Percentiles rank a stretch among this genome's conserved stretches.
These are phyloP conservation scores for Chaetodon trifasciatus DNA, from an alignment of 2,797 vertebrate genomes.

Conservation along the genomic window DNA sequence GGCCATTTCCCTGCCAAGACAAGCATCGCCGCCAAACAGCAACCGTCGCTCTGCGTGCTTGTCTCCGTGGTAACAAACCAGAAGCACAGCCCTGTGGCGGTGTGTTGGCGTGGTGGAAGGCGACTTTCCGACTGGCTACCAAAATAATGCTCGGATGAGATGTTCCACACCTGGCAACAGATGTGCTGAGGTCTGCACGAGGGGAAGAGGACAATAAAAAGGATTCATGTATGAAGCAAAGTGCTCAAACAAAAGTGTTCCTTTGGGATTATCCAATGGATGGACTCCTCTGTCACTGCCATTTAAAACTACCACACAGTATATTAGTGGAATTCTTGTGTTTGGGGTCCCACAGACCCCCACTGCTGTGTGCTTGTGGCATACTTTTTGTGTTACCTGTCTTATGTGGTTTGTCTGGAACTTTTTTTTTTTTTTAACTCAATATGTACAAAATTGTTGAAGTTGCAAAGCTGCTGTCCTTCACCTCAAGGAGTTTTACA, in stretches of 20 bases:
- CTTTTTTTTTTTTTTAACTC: background rate
- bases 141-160: conserved; percentile 64
- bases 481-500: no score
- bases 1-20: conserved; percentile 85
- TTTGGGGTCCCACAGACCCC: background rate
- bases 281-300: background rate
- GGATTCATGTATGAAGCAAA: background rate
- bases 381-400: background rate
- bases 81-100: conserved; percentile 69
- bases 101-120: conserved; percentile 57
- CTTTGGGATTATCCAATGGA: background rate
- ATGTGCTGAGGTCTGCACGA: conserved; percentile 49
- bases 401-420: background rate
- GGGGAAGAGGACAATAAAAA: conserved; percentile 22
- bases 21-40: conserved; percentile 77
- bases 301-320: background rate
- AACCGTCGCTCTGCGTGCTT: conserved; percentile 58
- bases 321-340: background rate
- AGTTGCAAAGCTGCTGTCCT: no score
- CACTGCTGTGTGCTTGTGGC: background rate
- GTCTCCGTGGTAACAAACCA: conserved; percentile 78
- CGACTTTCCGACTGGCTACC: conserved; percentile 62
- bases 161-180: conserved; percentile 64
- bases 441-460: no score
- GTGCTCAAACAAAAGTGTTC: background rate